Base-by-base conservation (phyloP, 2,113 vertebrate species). In the Limanda limanda region DNA sequence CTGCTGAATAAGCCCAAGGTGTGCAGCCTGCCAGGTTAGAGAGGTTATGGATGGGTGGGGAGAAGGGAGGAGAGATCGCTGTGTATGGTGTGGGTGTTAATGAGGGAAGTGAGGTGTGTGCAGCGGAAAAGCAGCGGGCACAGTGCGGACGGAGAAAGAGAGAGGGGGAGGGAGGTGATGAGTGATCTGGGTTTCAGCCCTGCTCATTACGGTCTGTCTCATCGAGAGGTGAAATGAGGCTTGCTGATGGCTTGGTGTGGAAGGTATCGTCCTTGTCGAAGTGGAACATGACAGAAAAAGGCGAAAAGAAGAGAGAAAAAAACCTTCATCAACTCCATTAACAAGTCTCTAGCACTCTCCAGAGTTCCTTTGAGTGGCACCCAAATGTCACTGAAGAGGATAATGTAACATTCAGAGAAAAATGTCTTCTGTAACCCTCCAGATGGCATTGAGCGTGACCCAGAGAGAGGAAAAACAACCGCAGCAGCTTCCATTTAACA, bases 1-100 rank as follows among this genome's bases (percentile, higher is more conserved):
- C 95, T 97, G 96, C 97, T 98, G 98, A 98, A 97, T 97, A 97
- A 97, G 97, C 97, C 95, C 91, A 92, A 93, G 95, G 94, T 95
- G 92, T 95, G 95, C 96, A 96, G 96, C 90, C 93, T 94, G 89
- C 91, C 92, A 94, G 94, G 95, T 92, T 86, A 93, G 83, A 77
- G 79, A 79, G 92, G 89, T 91, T 90, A 90, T 68, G 67, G 92
- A 86, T 90, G 93, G 93, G 75, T 86, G 89, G 92, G 62, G 73
- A 40, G 24, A 7, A 18, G 48, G 58, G 51, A n/a, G 60, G 27
- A 35, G 66, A 17, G 27, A 2, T 35, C 15, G 25, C 24, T 69
- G 63, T 60, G 60, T 70, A 55, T 31, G 51, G 52, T 56, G 78
- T 73, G 68, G 54, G 68, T 75, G 85, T 83, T 83, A 87, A 84